Evolutionary conservation across 2,113 vertebrate genomes (phyloP).

Genomic region (Oxygymnocypris stewartii): DNA sequence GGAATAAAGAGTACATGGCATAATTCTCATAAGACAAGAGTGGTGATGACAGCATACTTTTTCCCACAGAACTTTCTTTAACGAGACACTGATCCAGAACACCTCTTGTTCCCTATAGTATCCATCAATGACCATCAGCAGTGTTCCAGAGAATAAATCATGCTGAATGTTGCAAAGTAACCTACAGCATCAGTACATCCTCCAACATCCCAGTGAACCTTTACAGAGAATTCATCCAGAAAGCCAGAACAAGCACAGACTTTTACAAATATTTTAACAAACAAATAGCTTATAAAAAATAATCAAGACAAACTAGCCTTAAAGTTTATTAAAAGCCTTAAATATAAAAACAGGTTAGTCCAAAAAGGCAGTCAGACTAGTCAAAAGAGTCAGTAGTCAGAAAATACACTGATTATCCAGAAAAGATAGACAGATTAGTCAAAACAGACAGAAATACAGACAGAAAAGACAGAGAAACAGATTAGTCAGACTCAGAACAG

Average conservation of each 20-base stretch:
- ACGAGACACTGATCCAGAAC: conserved; percentile 19
- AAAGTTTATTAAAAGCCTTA: neutral
- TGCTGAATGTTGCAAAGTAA: conserved; percentile 8
- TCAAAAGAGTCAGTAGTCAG: neutral
- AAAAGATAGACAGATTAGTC: neutral
- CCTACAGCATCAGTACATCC: neutral
- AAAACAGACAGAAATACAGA: neutral
- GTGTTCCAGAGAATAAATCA: conserved; percentile 1
- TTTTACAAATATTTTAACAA: neutral
- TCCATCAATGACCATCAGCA: neutral
- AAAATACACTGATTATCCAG: neutral
- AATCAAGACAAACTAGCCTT: neutral
- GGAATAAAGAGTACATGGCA: neutral
- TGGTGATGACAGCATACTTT: conserved; percentile 4
- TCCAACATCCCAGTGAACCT: neutral
- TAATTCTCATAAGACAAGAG: neutral
- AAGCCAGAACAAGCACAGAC: neutral
- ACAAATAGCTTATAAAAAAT: neutral
- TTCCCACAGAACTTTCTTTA: neutral
- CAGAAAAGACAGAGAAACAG: no score
- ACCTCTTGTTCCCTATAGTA: neutral
- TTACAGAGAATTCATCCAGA: neutral
- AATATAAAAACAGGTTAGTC: neutral
- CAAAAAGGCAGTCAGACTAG: neutral
- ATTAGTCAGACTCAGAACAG: no score